These are phyloP conservation scores for Smithornis capensis DNA, from an alignment of 2,113 vertebrate genomes.

Conservation along the genomic window DNA sequence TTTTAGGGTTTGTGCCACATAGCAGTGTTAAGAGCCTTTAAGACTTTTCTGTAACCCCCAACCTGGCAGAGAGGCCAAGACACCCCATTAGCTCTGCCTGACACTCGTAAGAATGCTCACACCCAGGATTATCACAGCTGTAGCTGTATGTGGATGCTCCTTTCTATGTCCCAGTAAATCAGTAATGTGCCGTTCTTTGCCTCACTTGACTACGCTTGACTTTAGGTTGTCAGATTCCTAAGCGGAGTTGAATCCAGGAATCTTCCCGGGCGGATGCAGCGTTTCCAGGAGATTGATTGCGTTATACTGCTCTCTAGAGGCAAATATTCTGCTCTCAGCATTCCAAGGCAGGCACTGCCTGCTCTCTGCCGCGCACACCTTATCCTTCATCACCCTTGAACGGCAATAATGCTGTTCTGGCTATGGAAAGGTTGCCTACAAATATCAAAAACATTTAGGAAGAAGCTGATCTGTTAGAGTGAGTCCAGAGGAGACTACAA, in stretches of 20 bases:
- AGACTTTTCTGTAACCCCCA: not conserved
- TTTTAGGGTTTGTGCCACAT: not conserved
- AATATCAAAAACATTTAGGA: not conserved
- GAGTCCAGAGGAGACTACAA: not conserved
- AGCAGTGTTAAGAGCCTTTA: not conserved
- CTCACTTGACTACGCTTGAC: accelerated
- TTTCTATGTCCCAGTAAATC: not conserved
- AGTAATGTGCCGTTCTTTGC: accelerated
- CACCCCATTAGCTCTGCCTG: accelerated
- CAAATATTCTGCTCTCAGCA: accelerated
- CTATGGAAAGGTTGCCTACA: not conserved
- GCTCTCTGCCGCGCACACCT: not conserved
- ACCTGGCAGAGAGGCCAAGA: not conserved
- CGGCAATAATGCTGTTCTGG: not conserved
- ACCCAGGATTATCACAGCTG: not conserved
- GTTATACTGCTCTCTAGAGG: slow-evolving; percentile 53
- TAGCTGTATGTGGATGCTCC: not conserved
- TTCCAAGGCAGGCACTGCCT: not conserved
- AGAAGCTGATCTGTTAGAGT: not conserved
- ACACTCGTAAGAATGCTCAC: accelerated
- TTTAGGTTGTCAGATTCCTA: accelerated
- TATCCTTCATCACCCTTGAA: not conserved
- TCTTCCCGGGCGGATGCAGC: not conserved
- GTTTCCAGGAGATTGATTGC: not conserved
- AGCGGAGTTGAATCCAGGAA: accelerated